phyloP scores from a whole-genome alignment of 1,140 invertebrate species.

The Pristionchus pacificus region DNA sequence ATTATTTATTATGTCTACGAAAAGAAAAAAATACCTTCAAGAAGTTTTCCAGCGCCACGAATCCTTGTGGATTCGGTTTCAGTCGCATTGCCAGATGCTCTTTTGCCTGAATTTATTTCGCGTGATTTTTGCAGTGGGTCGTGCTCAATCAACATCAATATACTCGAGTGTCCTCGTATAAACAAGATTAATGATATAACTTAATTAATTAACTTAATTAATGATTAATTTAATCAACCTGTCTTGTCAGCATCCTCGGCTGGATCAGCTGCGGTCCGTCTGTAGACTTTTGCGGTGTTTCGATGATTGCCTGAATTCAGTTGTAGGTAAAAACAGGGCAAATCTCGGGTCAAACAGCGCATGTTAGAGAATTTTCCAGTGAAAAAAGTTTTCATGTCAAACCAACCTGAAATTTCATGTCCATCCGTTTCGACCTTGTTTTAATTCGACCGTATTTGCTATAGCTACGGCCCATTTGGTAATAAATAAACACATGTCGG shows the following conservation, averaged over 20 bases:
- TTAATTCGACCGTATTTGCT: no score
- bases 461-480: no score
- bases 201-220: no score
- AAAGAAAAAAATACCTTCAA: slow-evolving; percentile 39
- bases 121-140: no score
- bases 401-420: slow-evolving; percentile 58
- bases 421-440: slow-evolving; percentile 45
- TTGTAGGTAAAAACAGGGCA: slow-evolving; percentile 6
- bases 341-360: slow-evolving; percentile 6
- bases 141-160: no score
- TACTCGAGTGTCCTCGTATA: no score
- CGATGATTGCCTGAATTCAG: slow-evolving; percentile 42
- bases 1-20: no score
- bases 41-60: slow-evolving; percentile 53
- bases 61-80: slow-evolving; percentile 47
- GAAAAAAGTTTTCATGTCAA: no score
- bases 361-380: not conserved
- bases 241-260: slow-evolving; percentile 39
- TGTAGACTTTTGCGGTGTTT: slow-evolving; percentile 56
- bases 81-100: slow-evolving; percentile 48
- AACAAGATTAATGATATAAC: no score
- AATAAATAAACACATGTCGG: no score
- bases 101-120: slow-evolving; percentile 42
- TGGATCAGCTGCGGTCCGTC: slow-evolving; percentile 49
- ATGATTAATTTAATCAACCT: no score